Evolutionary conservation across 2,888 invertebrate species (phyloP), one percentile per base, ranked within the genome.

Genomic region (Drosophila testacea): DNA sequence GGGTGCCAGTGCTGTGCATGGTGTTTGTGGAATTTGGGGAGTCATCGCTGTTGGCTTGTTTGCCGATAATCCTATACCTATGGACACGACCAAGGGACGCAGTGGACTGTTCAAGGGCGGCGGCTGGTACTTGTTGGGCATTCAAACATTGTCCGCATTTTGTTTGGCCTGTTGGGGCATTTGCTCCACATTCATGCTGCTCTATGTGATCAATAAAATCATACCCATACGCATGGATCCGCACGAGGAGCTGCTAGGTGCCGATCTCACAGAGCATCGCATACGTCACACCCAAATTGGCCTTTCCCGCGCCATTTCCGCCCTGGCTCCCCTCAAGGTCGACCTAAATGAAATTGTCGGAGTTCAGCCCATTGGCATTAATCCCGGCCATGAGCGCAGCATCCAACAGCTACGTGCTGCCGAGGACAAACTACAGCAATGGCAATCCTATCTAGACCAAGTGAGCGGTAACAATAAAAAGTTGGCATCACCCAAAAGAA

Each of bases 1-100:
- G 0, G 97, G 98, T 0, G 98, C 98, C 0, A 95, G 97, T 11
- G 95, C 98, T 0, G 98, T 98, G 1, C 98, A 98, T 89, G 98
- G 97, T 77, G 94, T 95, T n/a, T 94, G 95, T 55, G 96, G 96
- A 0, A 93, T 96, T 57, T 96, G 96, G 96, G 96, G 98, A 9
- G 90, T 90, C 5, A 60, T 86, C 27, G 96, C 97, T 0, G 97
- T 98, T 1, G 98, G 98, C 0, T 93, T 98, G 0, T 98, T 98
- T 90, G 97, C 97, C 9, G 96, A 97, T 63, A 95, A 97, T 91
- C 98, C 98, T 0, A 93, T 94, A 61, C 96, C 98, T 0, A 93
- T 98, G 91, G 94, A 95, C 46, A 96, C 97, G 0, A 98, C 98
- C 0, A 94, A 94, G 60, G 96, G 96, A 10, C 94, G 96, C 81